A percentile compares a stretch with the other conserved stretches of the same genome.
These are phyloP conservation scores for Pardalotus punctatus DNA, from an alignment of 2,113 vertebrate genomes.

Conservation along the genomic window DNA sequence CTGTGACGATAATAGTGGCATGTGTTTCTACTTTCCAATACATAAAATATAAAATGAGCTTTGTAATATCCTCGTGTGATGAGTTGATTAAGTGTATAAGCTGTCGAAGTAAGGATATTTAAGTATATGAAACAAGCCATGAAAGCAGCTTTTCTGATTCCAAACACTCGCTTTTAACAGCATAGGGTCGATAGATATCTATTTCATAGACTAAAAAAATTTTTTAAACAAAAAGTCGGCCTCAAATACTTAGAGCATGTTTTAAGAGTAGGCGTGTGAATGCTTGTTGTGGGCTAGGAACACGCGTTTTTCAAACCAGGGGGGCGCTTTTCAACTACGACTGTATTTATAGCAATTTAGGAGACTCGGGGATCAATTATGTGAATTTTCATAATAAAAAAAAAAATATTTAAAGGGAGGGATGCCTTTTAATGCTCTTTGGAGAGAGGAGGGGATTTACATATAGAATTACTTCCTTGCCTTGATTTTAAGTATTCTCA, in stretches of 20 bases:
- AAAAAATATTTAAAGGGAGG: background rate
- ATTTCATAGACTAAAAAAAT: background rate
- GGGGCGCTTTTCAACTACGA: background rate
- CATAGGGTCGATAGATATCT: background rate
- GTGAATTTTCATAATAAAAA: background rate
- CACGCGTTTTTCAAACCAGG: background rate
- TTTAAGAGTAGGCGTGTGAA: background rate
- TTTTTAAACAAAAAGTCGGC: background rate
- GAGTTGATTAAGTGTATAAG: background rate
- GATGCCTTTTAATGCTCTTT: background rate
- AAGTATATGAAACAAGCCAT: background rate
- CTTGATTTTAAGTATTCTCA: background rate
- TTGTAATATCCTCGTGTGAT: background rate
- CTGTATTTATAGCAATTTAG: background rate
- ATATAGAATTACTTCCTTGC: background rate
- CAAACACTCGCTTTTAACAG: background rate
- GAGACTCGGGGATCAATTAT: background rate
- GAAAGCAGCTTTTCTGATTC: background rate
- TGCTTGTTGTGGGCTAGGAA: background rate
- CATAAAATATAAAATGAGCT: background rate
- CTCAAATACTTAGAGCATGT: background rate
- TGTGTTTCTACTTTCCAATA: slow-evolving; percentile 17
- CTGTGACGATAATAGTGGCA: background rate
- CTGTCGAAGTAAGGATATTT: background rate
- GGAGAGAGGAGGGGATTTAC: background rate